A percentile compares a stretch with the other conserved stretches of the same genome.
These are phyloP conservation scores for Neoaliturus tenellus DNA, from an alignment of 2,888 invertebrate species.

Conservation along the genomic window DNA sequence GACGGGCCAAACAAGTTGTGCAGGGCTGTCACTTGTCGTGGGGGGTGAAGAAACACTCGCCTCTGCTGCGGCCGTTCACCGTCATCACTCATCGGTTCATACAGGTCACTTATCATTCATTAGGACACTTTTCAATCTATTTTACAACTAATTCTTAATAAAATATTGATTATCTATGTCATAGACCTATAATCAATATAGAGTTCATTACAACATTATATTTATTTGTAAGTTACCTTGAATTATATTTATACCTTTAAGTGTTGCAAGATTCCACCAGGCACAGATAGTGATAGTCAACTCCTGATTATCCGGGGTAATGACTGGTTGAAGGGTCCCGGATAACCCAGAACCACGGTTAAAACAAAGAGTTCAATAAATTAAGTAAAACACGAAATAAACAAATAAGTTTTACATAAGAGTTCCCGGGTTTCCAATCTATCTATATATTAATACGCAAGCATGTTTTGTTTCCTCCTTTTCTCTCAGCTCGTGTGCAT, in stretches of 20 bases:
- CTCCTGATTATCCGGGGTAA: too few species aligned
- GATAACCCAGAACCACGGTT: too few species aligned
- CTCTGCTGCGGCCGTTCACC: conserved; percentile 8
- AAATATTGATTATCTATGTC: neutral
- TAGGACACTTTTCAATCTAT: neutral
- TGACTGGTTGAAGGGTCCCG: too few species aligned
- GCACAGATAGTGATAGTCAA: too few species aligned
- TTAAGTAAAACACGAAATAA: too few species aligned
- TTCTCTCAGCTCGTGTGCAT: too few species aligned
- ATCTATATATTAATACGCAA: too few species aligned
- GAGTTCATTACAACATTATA: neutral
- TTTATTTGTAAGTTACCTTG: neutral
- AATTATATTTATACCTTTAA: neutral
- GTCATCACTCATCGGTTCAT: neutral
- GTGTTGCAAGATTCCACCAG: too few species aligned
- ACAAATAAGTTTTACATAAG: too few species aligned
- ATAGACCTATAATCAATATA: neutral
- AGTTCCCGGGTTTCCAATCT: too few species aligned
- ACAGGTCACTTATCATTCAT: neutral
- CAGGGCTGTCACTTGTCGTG: neutral
- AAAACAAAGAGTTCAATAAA: too few species aligned
- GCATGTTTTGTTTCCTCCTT: too few species aligned
- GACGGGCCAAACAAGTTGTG: neutral
- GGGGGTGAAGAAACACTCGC: conserved; percentile 22
- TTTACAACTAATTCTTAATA: neutral